These are phyloP conservation scores for Paramormyrops hopkinsi DNA, from an alignment of 2,797 vertebrate genomes.

Conservation along the genomic window DNA sequence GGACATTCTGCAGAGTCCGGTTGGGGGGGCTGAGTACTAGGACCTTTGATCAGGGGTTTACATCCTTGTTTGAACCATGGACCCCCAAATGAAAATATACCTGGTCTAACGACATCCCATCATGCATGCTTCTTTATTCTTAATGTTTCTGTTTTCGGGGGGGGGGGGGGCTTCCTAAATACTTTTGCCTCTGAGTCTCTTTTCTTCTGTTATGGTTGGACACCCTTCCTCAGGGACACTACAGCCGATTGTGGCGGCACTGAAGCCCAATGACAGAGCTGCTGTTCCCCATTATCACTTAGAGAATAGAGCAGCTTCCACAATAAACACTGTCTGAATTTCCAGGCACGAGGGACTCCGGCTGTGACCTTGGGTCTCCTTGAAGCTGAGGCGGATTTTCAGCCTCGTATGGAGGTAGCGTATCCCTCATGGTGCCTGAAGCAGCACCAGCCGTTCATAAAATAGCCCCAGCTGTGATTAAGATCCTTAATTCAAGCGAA, in stretches of 20 bases:
- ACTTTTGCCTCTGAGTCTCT: background rate
- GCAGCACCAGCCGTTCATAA: slow-evolving; percentile 2
- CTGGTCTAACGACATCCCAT: background rate
- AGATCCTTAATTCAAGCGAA: slow-evolving; percentile 17
- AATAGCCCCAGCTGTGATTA: slow-evolving; percentile 9
- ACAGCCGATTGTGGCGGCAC: background rate
- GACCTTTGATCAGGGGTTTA: background rate
- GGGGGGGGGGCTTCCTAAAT: background rate
- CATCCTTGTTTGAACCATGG: background rate
- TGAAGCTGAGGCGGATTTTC: background rate
- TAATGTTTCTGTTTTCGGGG: background rate
- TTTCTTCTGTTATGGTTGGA: background rate
- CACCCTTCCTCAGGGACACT: background rate
- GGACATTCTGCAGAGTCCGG: background rate
- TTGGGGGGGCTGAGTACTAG: background rate
- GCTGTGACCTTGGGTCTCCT: slow-evolving; percentile 7
- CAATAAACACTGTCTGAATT: slow-evolving; percentile 15
- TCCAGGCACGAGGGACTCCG: background rate
- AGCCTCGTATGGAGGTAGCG: background rate
- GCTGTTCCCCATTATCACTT: slow-evolving; percentile 8
- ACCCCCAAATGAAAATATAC: background rate
- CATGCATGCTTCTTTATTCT: background rate
- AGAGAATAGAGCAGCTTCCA: background rate
- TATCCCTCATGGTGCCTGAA: background rate
- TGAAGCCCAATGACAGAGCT: background rate